Evolutionary conservation across 1,140 invertebrate genomes (phyloP), one percentile per base, ranked within the genome.

Genomic region (Aleiodes sp.): DNA sequence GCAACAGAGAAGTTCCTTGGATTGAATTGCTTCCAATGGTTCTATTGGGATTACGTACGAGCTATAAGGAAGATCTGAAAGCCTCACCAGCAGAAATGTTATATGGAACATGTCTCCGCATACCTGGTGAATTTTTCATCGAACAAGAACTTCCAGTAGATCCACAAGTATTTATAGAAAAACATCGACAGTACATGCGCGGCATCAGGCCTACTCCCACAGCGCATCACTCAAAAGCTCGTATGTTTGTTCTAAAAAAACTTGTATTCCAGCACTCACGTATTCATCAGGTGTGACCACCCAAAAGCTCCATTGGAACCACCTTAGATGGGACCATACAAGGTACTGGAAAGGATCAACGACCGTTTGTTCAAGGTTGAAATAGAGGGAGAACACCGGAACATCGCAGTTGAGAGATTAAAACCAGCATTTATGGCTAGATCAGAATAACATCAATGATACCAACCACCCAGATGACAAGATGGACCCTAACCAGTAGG

Each of bases 111-210:
- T 37, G 74, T 0, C 24, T 82, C 8, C 66, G 75, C 16, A 29
- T 82, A 1, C 83, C 84, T n/a, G 80, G 78, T 1, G 79, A 85
- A 69, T 81, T 85, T 63, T 78, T 86, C 57, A 43, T 62, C 2
- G 9, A 57, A 9, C 9, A 60, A 10, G 57, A 65, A n/a, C 26
- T 21, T 1, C 9, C 28, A 7, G 9, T 29, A 24, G 39, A 67
- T 2, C 68, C 71, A 16, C 37, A 60, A 16, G 24, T 46, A 19
- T 76, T 74, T 29, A 52, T 74, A 0, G 68, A 73, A 37, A 41
- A 72, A 2, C 39, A 71, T 14, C 4, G 70, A 2, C 24, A 68
- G 21, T 16, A 46, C 10, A 76, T 78, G 66, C 26, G 41, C 0
- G 62, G 46, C 0, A 21, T 77, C 9, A 61, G 67, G 28, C 71